Evolutionary conservation across 2,888 invertebrate genomes (phyloP).

Genomic region (Pseudoips prasinana): DNA sequence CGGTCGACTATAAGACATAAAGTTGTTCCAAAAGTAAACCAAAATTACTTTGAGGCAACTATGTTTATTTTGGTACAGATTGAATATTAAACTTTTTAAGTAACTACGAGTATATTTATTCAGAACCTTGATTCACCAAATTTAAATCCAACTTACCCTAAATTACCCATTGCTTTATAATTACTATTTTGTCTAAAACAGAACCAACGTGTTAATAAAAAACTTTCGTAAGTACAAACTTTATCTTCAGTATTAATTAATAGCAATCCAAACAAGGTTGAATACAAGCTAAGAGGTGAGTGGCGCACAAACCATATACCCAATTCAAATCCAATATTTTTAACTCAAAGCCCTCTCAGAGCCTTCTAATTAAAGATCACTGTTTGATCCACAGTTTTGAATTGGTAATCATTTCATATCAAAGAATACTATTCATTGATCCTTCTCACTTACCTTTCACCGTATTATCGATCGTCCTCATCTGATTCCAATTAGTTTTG

Average conservation of each 20-base stretch:
- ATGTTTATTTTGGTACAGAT: no score
- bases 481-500: constrained; percentile 57
- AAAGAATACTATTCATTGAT: constrained; percentile 59
- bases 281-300: background rate
- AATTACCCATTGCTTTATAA: no score
- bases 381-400: constrained; percentile 61
- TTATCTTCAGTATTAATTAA: background rate
- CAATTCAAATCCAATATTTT: constrained; percentile 47
- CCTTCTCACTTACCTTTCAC: constrained; percentile 41
- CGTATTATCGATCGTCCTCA: constrained; percentile 27
- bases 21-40: no score
- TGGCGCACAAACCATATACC: constrained; percentile 13
- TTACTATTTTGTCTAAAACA: no score
- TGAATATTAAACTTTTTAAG: no score
- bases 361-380: constrained; percentile 70
- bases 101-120: no score
- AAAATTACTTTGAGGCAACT: no score
- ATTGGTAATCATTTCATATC: constrained; percentile 75
- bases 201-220: no score
- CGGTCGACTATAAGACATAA: no score
- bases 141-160: no score
- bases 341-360: constrained; percentile 32
- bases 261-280: background rate
- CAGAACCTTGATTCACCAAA: no score
- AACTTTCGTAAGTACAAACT: no score